These are phyloP conservation scores for Notodonta dromedarius DNA, from an alignment of 2,888 invertebrate genomes.

Conservation along the genomic window DNA sequence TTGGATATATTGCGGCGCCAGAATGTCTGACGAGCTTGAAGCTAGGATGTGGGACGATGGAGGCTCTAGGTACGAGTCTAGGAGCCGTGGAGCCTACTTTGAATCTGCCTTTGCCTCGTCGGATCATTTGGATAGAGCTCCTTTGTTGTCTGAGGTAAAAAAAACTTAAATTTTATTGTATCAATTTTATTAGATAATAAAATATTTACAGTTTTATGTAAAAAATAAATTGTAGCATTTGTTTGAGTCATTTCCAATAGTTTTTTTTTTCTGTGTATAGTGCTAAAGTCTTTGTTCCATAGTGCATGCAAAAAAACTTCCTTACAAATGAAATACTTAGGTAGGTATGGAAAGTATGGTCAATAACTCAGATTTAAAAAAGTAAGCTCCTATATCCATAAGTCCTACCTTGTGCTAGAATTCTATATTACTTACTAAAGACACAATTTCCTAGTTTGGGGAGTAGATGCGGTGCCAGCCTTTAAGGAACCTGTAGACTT, in stretches of 20 bases:
- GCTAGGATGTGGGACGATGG: conserved; percentile 81
- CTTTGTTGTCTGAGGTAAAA: conserved; percentile 75
- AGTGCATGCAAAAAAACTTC: not conserved
- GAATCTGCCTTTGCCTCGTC: conserved; percentile 77
- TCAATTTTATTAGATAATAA: not conserved
- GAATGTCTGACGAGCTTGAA: conserved; percentile 81
- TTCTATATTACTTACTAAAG: no score
- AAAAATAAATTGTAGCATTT: not conserved
- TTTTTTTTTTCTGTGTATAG: not conserved
- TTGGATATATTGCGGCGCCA: conserved; percentile 61
- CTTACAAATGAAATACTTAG: not conserved
- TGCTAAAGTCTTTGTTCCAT: not conserved
- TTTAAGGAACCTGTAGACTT: no score
- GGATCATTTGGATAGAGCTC: conserved; percentile 75
- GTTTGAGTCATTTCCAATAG: not conserved
- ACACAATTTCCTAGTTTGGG: no score
- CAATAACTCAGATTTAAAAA: no score
- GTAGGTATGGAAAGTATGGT: no score
- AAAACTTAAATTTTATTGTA: conserved; percentile 13
- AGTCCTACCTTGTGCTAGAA: no score
- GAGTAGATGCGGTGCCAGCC: no score
- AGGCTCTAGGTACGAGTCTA: conserved; percentile 67
- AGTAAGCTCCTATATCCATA: no score
- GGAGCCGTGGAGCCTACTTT: conserved; percentile 67
- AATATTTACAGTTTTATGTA: not conserved